A percentile compares a stretch with the other conserved stretches of the same genome.
Conservation (phyloP, 2,888 invertebrate species). For the Archaeoteleia sp. region DNA sequence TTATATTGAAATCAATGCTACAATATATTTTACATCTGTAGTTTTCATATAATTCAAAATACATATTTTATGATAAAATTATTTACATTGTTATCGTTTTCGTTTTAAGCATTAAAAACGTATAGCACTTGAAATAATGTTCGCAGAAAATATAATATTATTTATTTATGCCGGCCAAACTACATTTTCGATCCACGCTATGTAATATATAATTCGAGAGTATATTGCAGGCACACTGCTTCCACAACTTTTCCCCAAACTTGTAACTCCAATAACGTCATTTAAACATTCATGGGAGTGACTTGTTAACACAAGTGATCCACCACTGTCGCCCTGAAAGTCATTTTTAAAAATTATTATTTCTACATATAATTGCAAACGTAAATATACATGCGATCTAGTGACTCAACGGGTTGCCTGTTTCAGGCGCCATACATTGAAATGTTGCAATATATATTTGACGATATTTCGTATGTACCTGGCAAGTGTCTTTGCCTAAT, state of each 20-base stretch:
- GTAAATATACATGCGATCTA: too few relatives aligned
- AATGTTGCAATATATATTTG: neutral
- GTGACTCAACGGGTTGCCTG: neutral
- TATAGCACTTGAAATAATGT: too few relatives aligned
- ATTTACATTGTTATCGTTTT: too few relatives aligned
- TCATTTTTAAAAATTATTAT: slow-evolving; percentile 12
- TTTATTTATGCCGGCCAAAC: slow-evolving; percentile 79
- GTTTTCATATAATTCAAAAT: too few relatives aligned
- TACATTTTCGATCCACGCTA: slow-evolving; percentile 78
- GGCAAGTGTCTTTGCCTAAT: slow-evolving; percentile 76
- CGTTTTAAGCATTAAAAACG: too few relatives aligned
- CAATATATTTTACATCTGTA: too few relatives aligned
- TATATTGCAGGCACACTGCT: slow-evolving; percentile 78
- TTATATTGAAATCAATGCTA: too few relatives aligned
- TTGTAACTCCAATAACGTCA: slow-evolving; percentile 77
- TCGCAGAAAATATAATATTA: too few relatives aligned
- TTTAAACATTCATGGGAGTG: slow-evolving; percentile 76
- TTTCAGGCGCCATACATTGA: neutral
- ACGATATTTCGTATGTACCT: slow-evolving; percentile 72
- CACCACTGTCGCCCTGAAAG: slow-evolving; percentile 81
- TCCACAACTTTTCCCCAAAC: slow-evolving; percentile 75
- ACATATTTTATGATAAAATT: too few relatives aligned
- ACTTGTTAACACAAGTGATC: slow-evolving; percentile 78
- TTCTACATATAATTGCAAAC: too few relatives aligned
- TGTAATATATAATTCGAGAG: slow-evolving; percentile 77